Base-by-base conservation (phyloP, 2,888 invertebrate genomes). In the Mythimna loreyi region DNA sequence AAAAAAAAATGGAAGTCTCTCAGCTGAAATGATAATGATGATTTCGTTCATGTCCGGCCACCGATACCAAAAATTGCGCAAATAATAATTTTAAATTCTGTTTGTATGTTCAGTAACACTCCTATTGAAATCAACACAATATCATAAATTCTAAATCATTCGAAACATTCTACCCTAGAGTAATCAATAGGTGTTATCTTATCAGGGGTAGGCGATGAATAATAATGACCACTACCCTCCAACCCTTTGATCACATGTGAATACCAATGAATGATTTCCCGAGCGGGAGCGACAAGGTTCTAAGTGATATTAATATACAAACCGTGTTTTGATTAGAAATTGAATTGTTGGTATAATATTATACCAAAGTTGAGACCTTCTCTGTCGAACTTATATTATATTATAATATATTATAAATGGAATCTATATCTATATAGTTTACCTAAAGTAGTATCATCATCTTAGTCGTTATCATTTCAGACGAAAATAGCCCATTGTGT, bases 181-280 rank as follows among this genome's bases (percentile, higher is more conserved):
- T 77, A 78, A 78, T 77, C 70, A 77, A 68, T 70, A 36, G 43
- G 58, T 69, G 69, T 72, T 81, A 78, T 81, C 69, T 75, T 56
- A 60, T 58, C 55, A 21, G 25, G 33, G 30, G 58, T 68, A 53
- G 49, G 66, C 56, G 55, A 50, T 84, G 79, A 82, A 84, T 82
- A 84, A 75, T 72, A 78, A 82, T 70, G 53, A 63, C 57, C 50
- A 65, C 43, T 64, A 61, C 58, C 62, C 62, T 8, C 33, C 33
- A 67, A 43, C 56, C 76, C 63, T 82, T 71, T 72, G 64, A 75
- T 65, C 67, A 63, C 71, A 62, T 55, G 56, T 69, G 80, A 77
- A 84, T 82, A 80, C 81, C 73, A 77, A 80, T 80, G 58, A 80
- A 80, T 69, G 64, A 75, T 67, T 75, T 78, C 75, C 64, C 62